Conservation (phyloP, 2,888 invertebrate species). For the Arctia plantaginis region DNA sequence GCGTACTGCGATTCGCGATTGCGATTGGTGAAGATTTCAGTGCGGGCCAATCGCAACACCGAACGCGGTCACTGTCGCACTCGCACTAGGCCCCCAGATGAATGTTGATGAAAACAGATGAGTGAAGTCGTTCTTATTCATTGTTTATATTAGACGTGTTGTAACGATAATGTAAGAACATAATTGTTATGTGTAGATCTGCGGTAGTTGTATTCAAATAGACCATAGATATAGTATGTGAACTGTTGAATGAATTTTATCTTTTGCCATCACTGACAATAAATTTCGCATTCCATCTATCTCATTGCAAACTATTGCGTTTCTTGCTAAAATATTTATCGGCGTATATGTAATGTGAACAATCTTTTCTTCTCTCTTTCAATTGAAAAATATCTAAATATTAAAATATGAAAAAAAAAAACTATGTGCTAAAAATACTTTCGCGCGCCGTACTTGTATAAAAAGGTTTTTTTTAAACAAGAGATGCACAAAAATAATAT, state of each 20-base stretch:
- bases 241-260: slow-evolving; percentile 30
- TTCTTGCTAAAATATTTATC: neutral
- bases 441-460: too few relatives aligned
- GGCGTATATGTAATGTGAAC: neutral
- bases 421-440: too few relatives aligned
- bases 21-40: too few relatives aligned
- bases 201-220: slow-evolving; percentile 25
- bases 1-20: too few relatives aligned
- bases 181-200: slow-evolving; percentile 28
- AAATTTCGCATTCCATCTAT: slow-evolving; percentile 30
- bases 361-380: neutral
- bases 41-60: too few relatives aligned
- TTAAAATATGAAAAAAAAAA: neutral
- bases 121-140: neutral
- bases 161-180: slow-evolving; percentile 13
- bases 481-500: neutral
- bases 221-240: slow-evolving; percentile 3
- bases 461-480: neutral
- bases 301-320: too few relatives aligned
- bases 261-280: slow-evolving; percentile 61
- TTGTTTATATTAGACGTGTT: neutral
- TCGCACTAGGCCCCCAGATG: too few relatives aligned
- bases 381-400: neutral
- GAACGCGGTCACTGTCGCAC: too few relatives aligned
- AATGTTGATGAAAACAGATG: neutral